Evolutionary conservation across 2,888 invertebrate genomes (phyloP).

Genomic region (Athalia rosae): DNA sequence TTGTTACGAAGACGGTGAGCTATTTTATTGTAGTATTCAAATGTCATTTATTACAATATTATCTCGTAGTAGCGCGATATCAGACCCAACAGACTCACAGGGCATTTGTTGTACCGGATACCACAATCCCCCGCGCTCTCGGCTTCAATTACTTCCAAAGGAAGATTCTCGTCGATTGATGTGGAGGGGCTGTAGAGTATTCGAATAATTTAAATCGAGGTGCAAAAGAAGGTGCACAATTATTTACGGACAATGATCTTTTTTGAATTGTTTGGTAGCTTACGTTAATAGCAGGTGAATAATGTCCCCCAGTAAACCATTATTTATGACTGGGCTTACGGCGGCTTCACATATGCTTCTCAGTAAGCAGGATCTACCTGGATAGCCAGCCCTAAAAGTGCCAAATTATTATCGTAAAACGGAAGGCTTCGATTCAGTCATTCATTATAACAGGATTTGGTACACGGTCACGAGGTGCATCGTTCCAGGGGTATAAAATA

Average conservation of each 20-base stretch:
- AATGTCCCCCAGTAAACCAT: conserved; percentile 81
- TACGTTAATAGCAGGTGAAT: conserved; percentile 82
- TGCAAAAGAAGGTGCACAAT: background rate
- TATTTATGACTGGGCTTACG: conserved; percentile 73
- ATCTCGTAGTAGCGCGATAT: conserved; percentile 63
- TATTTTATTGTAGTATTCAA: background rate
- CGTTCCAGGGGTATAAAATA: background rate
- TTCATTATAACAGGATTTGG: conserved; percentile 7
- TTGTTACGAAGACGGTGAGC: background rate
- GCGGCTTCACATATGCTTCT: conserved; percentile 81
- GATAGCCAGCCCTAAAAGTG: conserved; percentile 75
- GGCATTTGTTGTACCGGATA: conserved; percentile 73
- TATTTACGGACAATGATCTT: conserved; percentile 35
- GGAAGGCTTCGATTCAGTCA: conserved; percentile 42
- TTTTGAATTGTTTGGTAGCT: conserved; percentile 66
- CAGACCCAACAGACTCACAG: conserved; percentile 75
- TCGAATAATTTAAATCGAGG: background rate
- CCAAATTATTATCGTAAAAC: conserved; percentile 6
- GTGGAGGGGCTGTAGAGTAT: conserved; percentile 76
- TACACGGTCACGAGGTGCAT: background rate
- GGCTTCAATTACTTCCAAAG: conserved; percentile 75
- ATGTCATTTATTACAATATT: background rate
- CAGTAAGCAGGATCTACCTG: conserved; percentile 78
- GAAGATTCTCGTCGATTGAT: conserved; percentile 76
- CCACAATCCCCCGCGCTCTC: conserved; percentile 75